Evolutionary conservation across 1,140 invertebrate genomes (phyloP).

Genomic region (Chionoecetes opilio): DNA sequence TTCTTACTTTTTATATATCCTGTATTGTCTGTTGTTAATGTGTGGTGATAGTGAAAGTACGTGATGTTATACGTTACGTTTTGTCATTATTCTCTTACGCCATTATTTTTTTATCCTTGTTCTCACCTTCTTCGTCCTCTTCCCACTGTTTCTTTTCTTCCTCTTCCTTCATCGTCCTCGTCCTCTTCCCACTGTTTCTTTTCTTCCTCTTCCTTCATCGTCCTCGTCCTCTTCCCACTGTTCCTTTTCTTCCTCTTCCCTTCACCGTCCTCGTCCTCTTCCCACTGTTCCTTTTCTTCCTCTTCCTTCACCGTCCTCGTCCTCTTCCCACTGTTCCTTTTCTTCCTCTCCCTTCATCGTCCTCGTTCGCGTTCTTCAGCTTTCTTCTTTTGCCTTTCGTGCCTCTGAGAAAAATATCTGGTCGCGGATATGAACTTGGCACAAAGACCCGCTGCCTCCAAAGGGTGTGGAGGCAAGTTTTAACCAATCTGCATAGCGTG

Average conservation of each 20-base stretch:
- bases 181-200: background rate
- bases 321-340: background rate
- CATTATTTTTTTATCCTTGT: background rate
- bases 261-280: background rate
- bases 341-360: background rate
- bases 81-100: background rate
- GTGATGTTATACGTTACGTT: background rate
- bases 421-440: slow-evolving; percentile 33
- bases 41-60: background rate
- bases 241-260: too few species aligned
- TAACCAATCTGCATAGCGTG: slow-evolving; percentile 41
- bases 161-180: background rate
- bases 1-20: background rate
- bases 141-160: too few species aligned
- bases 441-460: slow-evolving; percentile 19
- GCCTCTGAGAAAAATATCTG: slow-evolving; percentile 36
- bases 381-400: too few species aligned
- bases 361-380: background rate
- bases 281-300: background rate
- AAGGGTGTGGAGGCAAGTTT: slow-evolving; percentile 33
- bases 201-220: background rate
- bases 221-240: background rate
- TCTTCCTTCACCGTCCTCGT: background rate
- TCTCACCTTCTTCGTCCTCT: background rate
- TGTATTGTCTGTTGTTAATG: background rate